Conservation (phyloP, 2,888 invertebrate species). For the Agonopterix subpropinquella region DNA sequence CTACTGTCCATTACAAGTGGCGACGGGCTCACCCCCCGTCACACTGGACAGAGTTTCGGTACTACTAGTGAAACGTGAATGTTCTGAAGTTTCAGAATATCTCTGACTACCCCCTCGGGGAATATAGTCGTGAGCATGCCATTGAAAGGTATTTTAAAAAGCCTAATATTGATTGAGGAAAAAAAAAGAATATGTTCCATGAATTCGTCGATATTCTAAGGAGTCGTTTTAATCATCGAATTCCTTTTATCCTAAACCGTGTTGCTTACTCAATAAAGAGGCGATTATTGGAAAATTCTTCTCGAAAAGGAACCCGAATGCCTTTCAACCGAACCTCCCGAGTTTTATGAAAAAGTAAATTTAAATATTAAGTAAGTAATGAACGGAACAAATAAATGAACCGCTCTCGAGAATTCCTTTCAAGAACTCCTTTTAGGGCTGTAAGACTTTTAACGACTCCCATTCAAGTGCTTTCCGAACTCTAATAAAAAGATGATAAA, state of each 20-base stretch:
- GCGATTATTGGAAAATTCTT: conserved; percentile 58
- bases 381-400: conserved; percentile 56
- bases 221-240: conserved; percentile 41
- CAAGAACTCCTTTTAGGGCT: conserved; percentile 44
- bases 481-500: conserved; percentile 64
- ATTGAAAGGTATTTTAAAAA: too few species aligned
- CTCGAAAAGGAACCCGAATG: conserved; percentile 22
- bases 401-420: conserved; percentile 42
- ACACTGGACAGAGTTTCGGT: too few species aligned
- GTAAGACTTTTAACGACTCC: conserved; percentile 61
- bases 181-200: background rate
- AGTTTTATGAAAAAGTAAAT: conserved; percentile 31
- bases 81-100: too few species aligned
- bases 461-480: conserved; percentile 57
- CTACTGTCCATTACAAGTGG: too few species aligned
- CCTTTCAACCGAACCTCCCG: conserved; percentile 26
- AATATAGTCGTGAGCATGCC: too few species aligned
- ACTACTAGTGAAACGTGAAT: too few species aligned
- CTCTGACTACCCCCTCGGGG: too few species aligned
- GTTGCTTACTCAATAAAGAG: conserved; percentile 49
- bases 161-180: too few species aligned
- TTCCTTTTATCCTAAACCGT: conserved; percentile 43
- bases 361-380: conserved; percentile 54
- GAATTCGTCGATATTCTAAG: conserved; percentile 5
- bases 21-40: too few species aligned